Percentiles rank a stretch among this genome's conserved stretches.
phyloP scores from a whole-genome alignment of 2,888 invertebrate species.

The Elegia similella region DNA sequence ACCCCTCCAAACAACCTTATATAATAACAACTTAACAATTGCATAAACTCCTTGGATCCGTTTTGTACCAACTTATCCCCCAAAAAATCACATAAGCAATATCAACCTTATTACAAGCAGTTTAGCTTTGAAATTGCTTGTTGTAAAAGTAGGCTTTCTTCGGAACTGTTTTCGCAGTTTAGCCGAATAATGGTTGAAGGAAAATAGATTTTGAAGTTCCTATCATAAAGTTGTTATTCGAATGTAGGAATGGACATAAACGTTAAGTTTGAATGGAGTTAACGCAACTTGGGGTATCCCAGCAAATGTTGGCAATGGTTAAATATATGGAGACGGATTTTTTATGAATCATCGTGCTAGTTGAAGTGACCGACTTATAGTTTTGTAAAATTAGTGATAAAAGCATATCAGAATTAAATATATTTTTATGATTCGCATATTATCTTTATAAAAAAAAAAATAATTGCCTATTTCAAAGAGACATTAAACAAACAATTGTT shows the following conservation, averaged over 20 bases:
- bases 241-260: conserved; percentile 27
- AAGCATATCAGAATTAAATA: too few relatives aligned
- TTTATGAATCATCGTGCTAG: conserved; percentile 10
- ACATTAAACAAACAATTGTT: too few relatives aligned
- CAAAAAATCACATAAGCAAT: not conserved
- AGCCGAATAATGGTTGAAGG: conserved; percentile 22
- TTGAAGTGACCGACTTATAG: too few relatives aligned
- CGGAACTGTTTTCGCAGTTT: conserved; percentile 28
- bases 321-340: conserved; percentile 44
- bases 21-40: conserved; percentile 80
- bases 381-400: too few relatives aligned
- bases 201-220: conserved; percentile 30
- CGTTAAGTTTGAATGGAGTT: conserved; percentile 63
- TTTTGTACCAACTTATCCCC: conserved; percentile 44
- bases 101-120: conserved; percentile 1
- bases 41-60: conserved; percentile 70
- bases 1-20: conserved; percentile 66
- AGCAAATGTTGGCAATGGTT: conserved; percentile 44
- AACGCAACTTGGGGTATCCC: conserved; percentile 76
- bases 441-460: too few relatives aligned
- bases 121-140: conserved; percentile 30
- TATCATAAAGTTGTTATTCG: conserved; percentile 36
- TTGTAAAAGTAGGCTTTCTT: conserved; percentile 26
- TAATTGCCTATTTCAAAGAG: too few relatives aligned
- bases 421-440: too few relatives aligned